Base-by-base conservation (phyloP, 2,113 vertebrate species). In the Psilopsiagon aurifrons region DNA sequence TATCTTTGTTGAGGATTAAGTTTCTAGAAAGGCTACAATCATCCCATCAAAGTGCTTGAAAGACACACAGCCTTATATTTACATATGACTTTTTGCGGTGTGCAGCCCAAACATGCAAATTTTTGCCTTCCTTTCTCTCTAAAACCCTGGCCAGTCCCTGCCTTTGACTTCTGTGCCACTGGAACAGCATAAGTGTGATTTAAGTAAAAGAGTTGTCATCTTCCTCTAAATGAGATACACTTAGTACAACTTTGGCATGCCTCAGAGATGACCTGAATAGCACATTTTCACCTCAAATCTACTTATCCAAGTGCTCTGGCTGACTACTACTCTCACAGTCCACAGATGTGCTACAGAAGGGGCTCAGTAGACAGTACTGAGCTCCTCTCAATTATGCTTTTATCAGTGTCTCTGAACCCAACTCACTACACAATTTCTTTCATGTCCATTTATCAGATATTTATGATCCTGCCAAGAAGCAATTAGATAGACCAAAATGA, bases 241-340 rank as follows among this genome's bases (percentile, higher is more conserved):
- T 51, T 25, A 44, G 31, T 24, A 17, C 18, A 64, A 39, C 10
- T 54, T 55, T 6, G 28, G 14, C 41, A 63, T 37, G 16, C 18
- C 60, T 62, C 60, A 31, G 66, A 62, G 31, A 44, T 9, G 7
- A 44, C 0, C 0, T 0, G 1, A 86, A 35, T 2, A 59, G n/a
- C 11, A n/a, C 15, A 39, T 70, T 83, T 86, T 39, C 60, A 46
- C 41, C 17, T 67, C 29, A 55, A 28, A 35, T 51, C 43, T 35
- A n/a, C 25, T 19, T 41, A 35, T 35, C 31, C 13, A 68, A 82
- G 31, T 2, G 3, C n/a, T 66, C 1, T 31, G 29, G 0, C 59
- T 73, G 17, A 27, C 54, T 62, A 9, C 31, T 41, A 29, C 43
- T 28, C 28, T 68, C 8, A 5, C 37, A 18, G 7, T 66, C 25